These are phyloP conservation scores for Spondyliosoma cantharus DNA, from an alignment of 2,797 vertebrate genomes.

Conservation along the genomic window DNA sequence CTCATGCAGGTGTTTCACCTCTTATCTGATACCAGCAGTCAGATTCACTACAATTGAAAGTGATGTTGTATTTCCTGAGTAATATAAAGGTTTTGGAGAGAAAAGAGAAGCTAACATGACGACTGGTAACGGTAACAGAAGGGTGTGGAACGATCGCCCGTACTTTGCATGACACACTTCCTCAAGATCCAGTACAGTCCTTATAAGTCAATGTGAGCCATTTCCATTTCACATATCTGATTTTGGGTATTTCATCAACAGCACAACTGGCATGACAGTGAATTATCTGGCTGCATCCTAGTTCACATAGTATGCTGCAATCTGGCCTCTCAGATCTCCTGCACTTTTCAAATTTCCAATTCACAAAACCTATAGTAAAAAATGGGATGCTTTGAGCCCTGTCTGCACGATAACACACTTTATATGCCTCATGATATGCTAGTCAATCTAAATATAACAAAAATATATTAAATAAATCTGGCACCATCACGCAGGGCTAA, in stretches of 20 bases:
- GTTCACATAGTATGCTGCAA: not conserved
- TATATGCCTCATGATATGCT: not conserved
- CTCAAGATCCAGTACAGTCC: not conserved
- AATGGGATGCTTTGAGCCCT: not conserved
- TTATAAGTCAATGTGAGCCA: not conserved
- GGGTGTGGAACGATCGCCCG: not conserved
- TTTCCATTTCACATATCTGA: not conserved
- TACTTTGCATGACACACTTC: conserved; percentile 6
- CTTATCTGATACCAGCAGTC: not conserved
- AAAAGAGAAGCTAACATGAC: not conserved
- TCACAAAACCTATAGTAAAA: not conserved
- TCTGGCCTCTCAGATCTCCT: not conserved
- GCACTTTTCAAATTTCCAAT: not conserved
- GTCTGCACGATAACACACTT: too few species aligned
- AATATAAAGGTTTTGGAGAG: conserved; percentile 20
- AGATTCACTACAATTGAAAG: conserved; percentile 45
- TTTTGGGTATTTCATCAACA: not conserved
- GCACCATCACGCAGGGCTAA: not conserved
- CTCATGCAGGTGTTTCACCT: conserved; percentile 27
- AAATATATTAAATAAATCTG: not conserved
- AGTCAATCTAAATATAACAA: not conserved
- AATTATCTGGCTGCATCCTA: not conserved
- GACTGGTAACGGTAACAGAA: too few species aligned
- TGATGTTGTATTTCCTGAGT: conserved; percentile 35
- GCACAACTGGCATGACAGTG: not conserved